Evolutionary conservation across 2,888 invertebrate genomes (phyloP), one percentile per base, ranked within the genome.

Genomic region (Helobdella robusta): DNA sequence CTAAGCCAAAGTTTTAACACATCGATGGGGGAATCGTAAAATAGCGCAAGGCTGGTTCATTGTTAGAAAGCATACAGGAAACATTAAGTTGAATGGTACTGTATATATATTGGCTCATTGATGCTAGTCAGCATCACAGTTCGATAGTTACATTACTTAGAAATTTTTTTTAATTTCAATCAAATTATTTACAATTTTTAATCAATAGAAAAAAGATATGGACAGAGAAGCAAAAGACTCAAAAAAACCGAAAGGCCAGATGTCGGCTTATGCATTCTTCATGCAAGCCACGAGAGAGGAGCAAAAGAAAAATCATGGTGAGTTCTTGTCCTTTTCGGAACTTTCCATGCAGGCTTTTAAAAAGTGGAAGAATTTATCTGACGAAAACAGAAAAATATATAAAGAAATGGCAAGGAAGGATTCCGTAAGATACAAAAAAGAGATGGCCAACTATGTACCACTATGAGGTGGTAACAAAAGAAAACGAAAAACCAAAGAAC

Each of bases 401-500:
- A 50, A 48, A 50, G 62, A 62, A 30, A 18, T 62, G 62, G 62
- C 62, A 1, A 28, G 20, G 18, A 62, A 62, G 35, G 62, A 62
- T 62, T n/a, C 32, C 15, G 46, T 30, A 46, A 62, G 62, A 25
- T 62, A 50, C 34, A 62, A 62, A 30, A 50, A 48, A 62, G 62
- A 62, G 23, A 62, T 62, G 62, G 62, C 62, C 34, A 30, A 50
- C 34, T 62, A 62, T 32, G 48, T 48, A 50, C 62, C 62, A 25
- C 30, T 61, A 71, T n/a, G 72, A 23, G 76, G 79, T 69, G 72
- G 73, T 75, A 89, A 90, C 73, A 88, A 89, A 84, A 85, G 90
- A 80, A 91, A 91, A 82, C 88, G 89, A 79, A 60, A 20, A n/a
- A 46, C 50, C 11, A 95, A 97, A 83, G 98, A 98, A 82, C 97